Evolutionary conservation across 2,888 invertebrate species (phyloP), one percentile per base, ranked within the genome.

Genomic region (Drepanosiphum platanoidis): DNA sequence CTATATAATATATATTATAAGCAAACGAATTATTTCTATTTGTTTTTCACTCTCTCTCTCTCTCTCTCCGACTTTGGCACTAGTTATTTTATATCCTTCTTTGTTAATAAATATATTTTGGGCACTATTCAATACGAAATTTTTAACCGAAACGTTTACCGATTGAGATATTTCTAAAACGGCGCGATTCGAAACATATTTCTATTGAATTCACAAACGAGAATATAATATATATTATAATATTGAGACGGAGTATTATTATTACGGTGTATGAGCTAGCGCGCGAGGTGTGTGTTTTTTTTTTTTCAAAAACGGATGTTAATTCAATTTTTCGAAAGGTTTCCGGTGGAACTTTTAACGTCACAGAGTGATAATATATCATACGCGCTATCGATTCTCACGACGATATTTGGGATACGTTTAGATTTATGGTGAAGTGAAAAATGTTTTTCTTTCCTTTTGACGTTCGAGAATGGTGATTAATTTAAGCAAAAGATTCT

Each of bases 1-100:
- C n/a, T n/a, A n/a, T n/a, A n/a, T n/a, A n/a, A n/a, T n/a, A n/a
- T n/a, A n/a, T n/a, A n/a, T n/a, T n/a, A n/a, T n/a, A n/a, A n/a
- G n/a, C n/a, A n/a, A n/a, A n/a, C n/a, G n/a, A n/a, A n/a, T n/a
- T n/a, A n/a, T n/a, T n/a, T n/a, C n/a, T n/a, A n/a, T n/a, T n/a
- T n/a, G n/a, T n/a, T n/a, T n/a, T n/a, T n/a, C n/a, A n/a, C n/a
- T n/a, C n/a, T n/a, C n/a, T n/a, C n/a, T n/a, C n/a, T n/a, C n/a
- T n/a, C n/a, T n/a, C n/a, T n/a, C n/a, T n/a, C n/a, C n/a, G n/a
- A n/a, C n/a, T n/a, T n/a, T n/a, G n/a, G n/a, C n/a, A n/a, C n/a
- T n/a, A n/a, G n/a, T n/a, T n/a, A n/a, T n/a, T n/a, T n/a, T 88
- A 32, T 9, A 32, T 42, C 13, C 52, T 52, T 18, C 15, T 52